Conservation (phyloP, 2,888 invertebrate genomes). For the Pedicia rivosa region DNA sequence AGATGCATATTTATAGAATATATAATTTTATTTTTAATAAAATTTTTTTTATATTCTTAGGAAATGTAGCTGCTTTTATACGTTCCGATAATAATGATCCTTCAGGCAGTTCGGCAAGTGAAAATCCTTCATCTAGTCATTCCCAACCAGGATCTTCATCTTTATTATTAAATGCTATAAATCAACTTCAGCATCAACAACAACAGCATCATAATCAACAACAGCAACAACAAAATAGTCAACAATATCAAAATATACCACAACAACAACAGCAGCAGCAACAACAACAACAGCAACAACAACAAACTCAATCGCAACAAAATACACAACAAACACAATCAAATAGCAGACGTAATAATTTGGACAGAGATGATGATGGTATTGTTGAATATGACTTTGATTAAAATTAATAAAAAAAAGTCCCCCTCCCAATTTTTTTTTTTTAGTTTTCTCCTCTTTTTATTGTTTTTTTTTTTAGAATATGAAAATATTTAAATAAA, state of each 20-base stretch:
- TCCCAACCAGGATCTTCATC: background rate
- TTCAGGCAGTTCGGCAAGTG: slow-evolving; percentile 2
- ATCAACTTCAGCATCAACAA: slow-evolving; percentile 3
- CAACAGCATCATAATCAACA: slow-evolving; percentile 1
- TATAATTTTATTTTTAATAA: background rate
- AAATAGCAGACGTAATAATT: background rate
- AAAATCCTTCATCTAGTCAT: slow-evolving; percentile 9
- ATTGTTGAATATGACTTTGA: slow-evolving; percentile 23
- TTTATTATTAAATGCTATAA: slow-evolving; percentile 3
- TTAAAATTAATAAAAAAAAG: too few relatives aligned
- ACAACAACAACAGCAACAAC: slow-evolving; percentile 10
- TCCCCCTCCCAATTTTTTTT: too few relatives aligned
- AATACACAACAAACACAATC: background rate
- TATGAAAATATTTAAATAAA: too few relatives aligned
- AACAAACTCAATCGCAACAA: slow-evolving; percentile 1
- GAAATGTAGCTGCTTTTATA: slow-evolving; percentile 9
- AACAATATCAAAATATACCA: slow-evolving; percentile 10
- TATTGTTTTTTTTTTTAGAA: too few relatives aligned
- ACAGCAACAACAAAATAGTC: slow-evolving; percentile 7
- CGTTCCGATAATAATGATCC: slow-evolving; percentile 7
- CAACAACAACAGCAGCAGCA: slow-evolving; percentile 7
- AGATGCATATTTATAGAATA: background rate
- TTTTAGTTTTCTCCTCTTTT: too few relatives aligned
- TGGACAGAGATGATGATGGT: slow-evolving; percentile 24
- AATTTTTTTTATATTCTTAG: slow-evolving; percentile 1